Percentiles rank a stretch among this genome's conserved stretches.
phyloP scores from a whole-genome alignment of 2,888 invertebrate species.

The Torymus texanus region DNA sequence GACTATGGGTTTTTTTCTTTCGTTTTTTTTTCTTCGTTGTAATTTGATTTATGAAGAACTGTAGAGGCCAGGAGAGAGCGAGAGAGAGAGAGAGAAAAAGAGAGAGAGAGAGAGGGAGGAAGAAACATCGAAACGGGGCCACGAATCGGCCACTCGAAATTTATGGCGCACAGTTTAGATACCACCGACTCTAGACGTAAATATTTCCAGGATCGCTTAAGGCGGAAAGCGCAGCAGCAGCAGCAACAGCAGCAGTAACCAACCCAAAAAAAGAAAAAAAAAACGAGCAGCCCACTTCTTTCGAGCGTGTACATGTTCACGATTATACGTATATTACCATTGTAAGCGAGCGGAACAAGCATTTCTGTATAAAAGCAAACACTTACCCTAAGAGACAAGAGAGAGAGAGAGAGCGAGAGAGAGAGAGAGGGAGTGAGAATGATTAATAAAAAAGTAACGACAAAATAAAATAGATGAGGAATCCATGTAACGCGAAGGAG shows the following conservation, averaged over 20 bases:
- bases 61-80: background rate
- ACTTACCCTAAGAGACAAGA: slow-evolving; percentile 30
- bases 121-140: slow-evolving; percentile 30
- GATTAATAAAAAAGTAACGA: slow-evolving; percentile 26
- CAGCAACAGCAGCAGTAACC: slow-evolving; percentile 22
- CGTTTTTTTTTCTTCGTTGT: background rate
- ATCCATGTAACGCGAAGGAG: too few relatives aligned
- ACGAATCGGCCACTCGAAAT: slow-evolving; percentile 51
- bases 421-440: background rate
- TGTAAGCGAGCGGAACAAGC: slow-evolving; percentile 50
- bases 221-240: background rate
- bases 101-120: slow-evolving; percentile 32
- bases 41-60: slow-evolving; percentile 26
- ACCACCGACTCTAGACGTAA: slow-evolving; percentile 60
- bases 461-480: slow-evolving; percentile 9
- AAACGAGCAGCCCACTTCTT: slow-evolving; percentile 34
- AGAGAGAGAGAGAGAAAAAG: slow-evolving; percentile 7
- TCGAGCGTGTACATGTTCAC: slow-evolving; percentile 56
- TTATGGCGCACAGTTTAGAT: slow-evolving; percentile 59
- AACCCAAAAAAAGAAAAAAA: background rate
- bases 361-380: slow-evolving; percentile 50
- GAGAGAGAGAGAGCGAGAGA: slow-evolving; percentile 2
- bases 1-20: too few relatives aligned
- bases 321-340: slow-evolving; percentile 55
- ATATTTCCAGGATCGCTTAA: slow-evolving; percentile 63